A percentile compares a stretch with the other conserved stretches of the same genome.
Evolutionary conservation across 2,888 invertebrate species (phyloP).

Genomic region (Rhagium mordax): DNA sequence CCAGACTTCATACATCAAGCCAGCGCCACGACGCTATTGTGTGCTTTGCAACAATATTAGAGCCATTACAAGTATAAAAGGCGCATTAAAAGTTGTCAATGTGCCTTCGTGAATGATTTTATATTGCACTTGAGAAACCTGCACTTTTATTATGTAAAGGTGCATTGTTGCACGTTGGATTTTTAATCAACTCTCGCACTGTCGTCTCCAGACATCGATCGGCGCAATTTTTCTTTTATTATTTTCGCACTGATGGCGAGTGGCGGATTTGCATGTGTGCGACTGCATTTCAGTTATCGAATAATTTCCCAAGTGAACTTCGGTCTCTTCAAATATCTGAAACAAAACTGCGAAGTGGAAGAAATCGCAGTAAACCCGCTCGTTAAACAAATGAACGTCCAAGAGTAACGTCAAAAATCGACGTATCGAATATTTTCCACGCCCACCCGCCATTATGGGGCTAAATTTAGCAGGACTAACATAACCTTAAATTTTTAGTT

Average conservation of each 20-base stretch:
- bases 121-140: slow-evolving; percentile 19
- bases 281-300: too few species aligned
- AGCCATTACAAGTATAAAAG: slow-evolving; percentile 53
- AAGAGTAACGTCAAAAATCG: too few species aligned
- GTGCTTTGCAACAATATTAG: slow-evolving; percentile 51
- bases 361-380: too few species aligned
- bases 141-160: slow-evolving; percentile 3
- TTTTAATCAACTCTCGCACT: slow-evolving; percentile 1
- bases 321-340: too few species aligned
- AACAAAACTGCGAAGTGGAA: too few species aligned
- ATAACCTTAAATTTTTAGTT: too few species aligned
- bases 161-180: not conserved
- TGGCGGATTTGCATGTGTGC: too few species aligned
- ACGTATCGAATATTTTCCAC: too few species aligned
- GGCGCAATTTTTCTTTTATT: not conserved
- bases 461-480: too few species aligned
- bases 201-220: not conserved
- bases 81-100: slow-evolving; percentile 52
- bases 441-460: too few species aligned
- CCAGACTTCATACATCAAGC: slow-evolving; percentile 56
- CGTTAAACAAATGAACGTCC: too few species aligned
- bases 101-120: slow-evolving; percentile 26
- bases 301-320: too few species aligned
- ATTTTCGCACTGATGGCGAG: not conserved
- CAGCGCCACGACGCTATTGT: slow-evolving; percentile 53